A percentile compares a stretch with the other conserved stretches of the same genome.
Evolutionary conservation across 2,113 vertebrate species (phyloP).

Genomic region (Pluvianellus socialis): DNA sequence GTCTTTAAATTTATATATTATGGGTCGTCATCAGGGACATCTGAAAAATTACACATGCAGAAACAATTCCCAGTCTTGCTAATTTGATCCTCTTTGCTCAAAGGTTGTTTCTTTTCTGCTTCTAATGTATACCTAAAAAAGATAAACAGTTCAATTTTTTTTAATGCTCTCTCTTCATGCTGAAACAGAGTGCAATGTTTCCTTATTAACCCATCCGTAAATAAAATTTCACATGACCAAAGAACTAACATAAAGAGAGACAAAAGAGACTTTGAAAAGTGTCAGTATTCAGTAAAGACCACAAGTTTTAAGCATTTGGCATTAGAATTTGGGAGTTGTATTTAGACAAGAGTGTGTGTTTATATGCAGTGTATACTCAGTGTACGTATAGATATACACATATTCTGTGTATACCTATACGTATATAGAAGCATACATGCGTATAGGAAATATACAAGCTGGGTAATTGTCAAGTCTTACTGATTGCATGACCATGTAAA

Average conservation of each 20-base stretch:
- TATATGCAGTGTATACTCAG: background rate
- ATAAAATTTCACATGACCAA: background rate
- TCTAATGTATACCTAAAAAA: background rate
- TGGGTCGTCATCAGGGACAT: constrained; percentile 18
- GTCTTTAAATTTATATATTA: constrained; percentile 58
- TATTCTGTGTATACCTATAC: background rate
- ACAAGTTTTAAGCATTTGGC: background rate
- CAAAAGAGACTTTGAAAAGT: background rate
- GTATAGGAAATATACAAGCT: background rate
- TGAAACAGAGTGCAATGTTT: background rate
- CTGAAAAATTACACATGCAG: constrained; percentile 7
- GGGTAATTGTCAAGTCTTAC: background rate
- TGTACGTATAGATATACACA: too few species aligned
- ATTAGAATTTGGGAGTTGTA: background rate
- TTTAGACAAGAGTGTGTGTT: background rate
- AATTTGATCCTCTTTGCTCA: background rate
- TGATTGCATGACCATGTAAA: background rate
- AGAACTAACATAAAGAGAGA: background rate
- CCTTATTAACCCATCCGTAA: background rate
- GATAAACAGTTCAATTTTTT: background rate
- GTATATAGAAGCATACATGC: background rate
- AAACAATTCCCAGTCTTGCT: background rate
- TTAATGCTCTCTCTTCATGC: background rate
- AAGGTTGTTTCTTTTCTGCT: constrained; percentile 13
- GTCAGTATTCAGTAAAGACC: background rate